Evolutionary conservation across 2,113 vertebrate species (phyloP).

Genomic region (Synchiropus splendidus): DNA sequence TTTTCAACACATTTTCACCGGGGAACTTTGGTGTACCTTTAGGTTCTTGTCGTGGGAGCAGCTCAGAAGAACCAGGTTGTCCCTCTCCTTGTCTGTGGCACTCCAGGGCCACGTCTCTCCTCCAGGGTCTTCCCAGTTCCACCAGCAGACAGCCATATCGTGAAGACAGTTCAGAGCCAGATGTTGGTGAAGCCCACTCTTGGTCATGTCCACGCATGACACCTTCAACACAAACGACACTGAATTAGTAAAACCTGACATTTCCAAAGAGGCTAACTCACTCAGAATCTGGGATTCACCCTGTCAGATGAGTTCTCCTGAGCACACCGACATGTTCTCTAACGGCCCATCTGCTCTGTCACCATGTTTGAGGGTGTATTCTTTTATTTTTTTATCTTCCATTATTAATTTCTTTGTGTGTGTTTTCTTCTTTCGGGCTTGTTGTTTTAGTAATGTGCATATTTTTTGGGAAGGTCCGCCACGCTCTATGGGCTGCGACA

Average conservation of each 20-base stretch:
- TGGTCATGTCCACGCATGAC: slow-evolving; percentile 68
- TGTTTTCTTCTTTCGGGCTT: slow-evolving; percentile 16
- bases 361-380: slow-evolving; percentile 32
- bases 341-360: slow-evolving; percentile 30
- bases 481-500: slow-evolving; percentile 61
- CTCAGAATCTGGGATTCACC: no score
- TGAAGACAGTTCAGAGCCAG: slow-evolving; percentile 73
- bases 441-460: slow-evolving; percentile 59
- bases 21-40: slow-evolving; percentile 65
- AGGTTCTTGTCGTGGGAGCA: slow-evolving; percentile 70
- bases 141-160: slow-evolving; percentile 85
- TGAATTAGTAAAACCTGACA: neutral
- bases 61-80: slow-evolving; percentile 79
- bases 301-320: neutral
- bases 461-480: slow-evolving; percentile 62
- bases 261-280: neutral
- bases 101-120: slow-evolving; percentile 82
- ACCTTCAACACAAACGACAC: slow-evolving; percentile 58
- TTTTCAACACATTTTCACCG: no score
- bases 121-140: slow-evolving; percentile 56
- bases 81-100: slow-evolving; percentile 70
- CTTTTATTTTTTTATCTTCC: slow-evolving; percentile 40
- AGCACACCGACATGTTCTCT: slow-evolving; percentile 13
- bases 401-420: slow-evolving; percentile 49
- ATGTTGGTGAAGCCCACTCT: slow-evolving; percentile 56